These are phyloP conservation scores for Petrocephalus microphthalmus DNA, from an alignment of 2,113 vertebrate species.

Conservation along the genomic window DNA sequence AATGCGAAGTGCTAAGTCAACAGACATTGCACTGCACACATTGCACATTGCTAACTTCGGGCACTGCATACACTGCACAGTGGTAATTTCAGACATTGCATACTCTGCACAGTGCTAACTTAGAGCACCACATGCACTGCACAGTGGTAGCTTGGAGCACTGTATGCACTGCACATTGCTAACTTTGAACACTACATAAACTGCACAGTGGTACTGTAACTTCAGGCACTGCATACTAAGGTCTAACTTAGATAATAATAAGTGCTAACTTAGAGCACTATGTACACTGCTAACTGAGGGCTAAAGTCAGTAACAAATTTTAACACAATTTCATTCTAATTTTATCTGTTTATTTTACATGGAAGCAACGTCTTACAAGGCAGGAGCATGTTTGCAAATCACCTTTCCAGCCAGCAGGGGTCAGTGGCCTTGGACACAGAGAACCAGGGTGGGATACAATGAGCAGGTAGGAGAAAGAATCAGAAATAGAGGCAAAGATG, in stretches of 20 bases:
- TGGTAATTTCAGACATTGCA: background rate
- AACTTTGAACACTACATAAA: too few relatives aligned
- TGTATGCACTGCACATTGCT: too few relatives aligned
- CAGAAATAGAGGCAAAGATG: background rate
- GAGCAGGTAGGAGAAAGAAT: background rate
- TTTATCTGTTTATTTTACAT: background rate
- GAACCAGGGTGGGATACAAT: background rate
- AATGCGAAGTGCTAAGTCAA: too few relatives aligned
- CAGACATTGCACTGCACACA: too few relatives aligned
- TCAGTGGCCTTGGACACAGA: too few relatives aligned
- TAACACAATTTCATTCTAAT: background rate
- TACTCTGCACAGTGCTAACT: background rate
- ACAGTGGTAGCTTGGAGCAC: background rate
- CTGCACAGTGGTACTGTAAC: background rate
- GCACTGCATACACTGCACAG: background rate
- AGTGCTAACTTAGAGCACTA: background rate
- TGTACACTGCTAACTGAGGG: background rate
- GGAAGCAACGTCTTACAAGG: background rate
- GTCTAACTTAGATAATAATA: too few relatives aligned
- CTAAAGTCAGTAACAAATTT: background rate
- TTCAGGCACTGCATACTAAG: background rate
- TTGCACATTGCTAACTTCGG: too few relatives aligned
- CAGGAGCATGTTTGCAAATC: background rate
- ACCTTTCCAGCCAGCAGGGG: background rate
- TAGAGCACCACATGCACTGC: background rate